Evolutionary conservation across 2,888 invertebrate genomes (phyloP).

Genomic region (Lottia gigantea): DNA sequence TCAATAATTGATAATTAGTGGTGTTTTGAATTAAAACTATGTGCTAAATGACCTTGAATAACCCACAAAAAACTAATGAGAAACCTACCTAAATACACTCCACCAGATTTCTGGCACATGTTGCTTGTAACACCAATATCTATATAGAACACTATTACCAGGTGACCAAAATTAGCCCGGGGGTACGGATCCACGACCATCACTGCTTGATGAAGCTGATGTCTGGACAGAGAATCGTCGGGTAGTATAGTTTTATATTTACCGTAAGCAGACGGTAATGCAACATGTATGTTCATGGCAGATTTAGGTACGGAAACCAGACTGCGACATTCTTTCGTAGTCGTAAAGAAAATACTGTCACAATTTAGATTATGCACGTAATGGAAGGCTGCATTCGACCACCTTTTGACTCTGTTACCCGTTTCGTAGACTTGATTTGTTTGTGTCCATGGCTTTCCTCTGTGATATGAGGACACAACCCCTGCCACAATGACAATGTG

Average conservation of each 20-base stretch:
- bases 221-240: constrained; percentile 62
- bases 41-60: no score
- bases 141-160: constrained; percentile 70
- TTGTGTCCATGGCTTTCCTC: background rate
- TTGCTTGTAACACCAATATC: constrained; percentile 57
- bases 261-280: constrained; percentile 52
- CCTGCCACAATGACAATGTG: background rate
- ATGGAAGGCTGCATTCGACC: constrained; percentile 60
- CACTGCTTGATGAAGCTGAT: constrained; percentile 67
- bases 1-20: no score
- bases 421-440: background rate
- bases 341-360: constrained; percentile 59
- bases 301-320: constrained; percentile 43
- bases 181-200: constrained; percentile 71
- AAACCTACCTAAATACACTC: constrained; percentile 68
- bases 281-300: constrained; percentile 59
- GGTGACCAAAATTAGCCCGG: constrained; percentile 70
- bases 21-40: no score
- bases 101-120: constrained; percentile 62
- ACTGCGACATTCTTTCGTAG: constrained; percentile 57
- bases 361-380: constrained; percentile 56
- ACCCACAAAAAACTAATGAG: background rate
- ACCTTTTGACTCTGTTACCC: constrained; percentile 41
- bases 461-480: background rate
- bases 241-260: constrained; percentile 61